Evolutionary conservation across 2,888 invertebrate genomes (phyloP).

Genomic region (Adelognathus sp.): DNA sequence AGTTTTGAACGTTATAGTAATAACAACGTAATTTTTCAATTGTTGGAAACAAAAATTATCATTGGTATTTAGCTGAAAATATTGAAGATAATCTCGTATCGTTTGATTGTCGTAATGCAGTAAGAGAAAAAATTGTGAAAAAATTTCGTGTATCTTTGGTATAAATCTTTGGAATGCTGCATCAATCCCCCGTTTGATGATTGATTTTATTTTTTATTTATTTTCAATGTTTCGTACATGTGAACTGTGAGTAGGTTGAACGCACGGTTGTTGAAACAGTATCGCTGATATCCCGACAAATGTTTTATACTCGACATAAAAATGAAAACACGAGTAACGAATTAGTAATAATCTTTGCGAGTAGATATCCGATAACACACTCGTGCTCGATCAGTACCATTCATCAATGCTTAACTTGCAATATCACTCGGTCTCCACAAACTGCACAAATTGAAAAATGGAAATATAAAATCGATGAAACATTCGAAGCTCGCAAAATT

Average conservation of each 20-base stretch:
- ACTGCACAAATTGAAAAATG: neutral
- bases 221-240: conserved; percentile 14
- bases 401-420: conserved; percentile 45
- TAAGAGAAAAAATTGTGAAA: neutral
- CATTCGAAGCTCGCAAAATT: neutral
- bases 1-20: no score
- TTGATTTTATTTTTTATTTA: neutral
- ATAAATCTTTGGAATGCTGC: conserved; percentile 54
- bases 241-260: conserved; percentile 13
- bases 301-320: neutral
- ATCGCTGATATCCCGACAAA: neutral
- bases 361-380: conserved; percentile 6
- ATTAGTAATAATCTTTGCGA: neutral
- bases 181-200: conserved; percentile 37
- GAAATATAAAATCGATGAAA: neutral
- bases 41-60: no score
- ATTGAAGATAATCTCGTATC: conserved; percentile 13
- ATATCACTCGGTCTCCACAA: conserved; percentile 30
- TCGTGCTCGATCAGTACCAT: conserved; percentile 38
- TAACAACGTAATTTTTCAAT: no score
- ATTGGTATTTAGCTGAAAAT: neutral
- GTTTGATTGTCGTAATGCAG: conserved; percentile 15
- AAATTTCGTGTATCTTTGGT: conserved; percentile 28
- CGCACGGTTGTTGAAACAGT: conserved; percentile 11
- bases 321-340: neutral